Evolutionary conservation across 2,113 vertebrate genomes (phyloP).

Genomic region (Oreocharis arfaki): DNA sequence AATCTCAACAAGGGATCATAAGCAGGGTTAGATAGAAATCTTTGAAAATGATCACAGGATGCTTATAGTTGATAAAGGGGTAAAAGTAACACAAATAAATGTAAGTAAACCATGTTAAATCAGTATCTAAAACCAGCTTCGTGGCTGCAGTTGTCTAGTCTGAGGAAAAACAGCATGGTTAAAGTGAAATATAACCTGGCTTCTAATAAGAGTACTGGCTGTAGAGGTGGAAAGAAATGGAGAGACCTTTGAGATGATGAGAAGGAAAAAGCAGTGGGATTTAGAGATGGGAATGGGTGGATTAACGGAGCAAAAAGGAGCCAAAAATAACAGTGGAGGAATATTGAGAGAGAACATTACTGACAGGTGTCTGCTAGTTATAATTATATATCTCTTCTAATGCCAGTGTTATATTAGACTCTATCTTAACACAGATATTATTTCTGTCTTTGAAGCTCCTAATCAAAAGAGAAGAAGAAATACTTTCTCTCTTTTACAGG

Average conservation of each 20-base stretch:
- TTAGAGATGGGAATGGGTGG: constrained; percentile 15
- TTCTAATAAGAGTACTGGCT: constrained; percentile 13
- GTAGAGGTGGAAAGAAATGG: constrained; percentile 23
- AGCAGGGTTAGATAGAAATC: neutral
- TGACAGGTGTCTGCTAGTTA: constrained; percentile 37
- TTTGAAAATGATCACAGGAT: neutral
- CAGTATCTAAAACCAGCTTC: neutral
- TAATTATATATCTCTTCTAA: constrained; percentile 25
- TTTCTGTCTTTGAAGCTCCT: constrained; percentile 11
- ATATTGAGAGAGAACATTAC: constrained; percentile 29
- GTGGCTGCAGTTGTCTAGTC: neutral
- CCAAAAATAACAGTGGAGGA: constrained; percentile 46
- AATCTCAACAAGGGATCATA: neutral
- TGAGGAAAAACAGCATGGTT: neutral
- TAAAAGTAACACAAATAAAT: neutral
- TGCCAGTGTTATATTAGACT: constrained; percentile 24
- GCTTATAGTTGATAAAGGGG: neutral
- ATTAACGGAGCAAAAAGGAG: constrained; percentile 7
- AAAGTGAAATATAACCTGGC: neutral
- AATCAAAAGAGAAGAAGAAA: neutral
- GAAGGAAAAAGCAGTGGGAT: constrained; percentile 26
- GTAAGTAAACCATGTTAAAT: neutral
- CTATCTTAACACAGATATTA: constrained; percentile 35
- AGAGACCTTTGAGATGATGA: constrained; percentile 14
- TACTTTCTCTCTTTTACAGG: neutral